phyloP scores from a whole-genome alignment of 1,140 invertebrate genomes.

The Drosophila rufa region DNA sequence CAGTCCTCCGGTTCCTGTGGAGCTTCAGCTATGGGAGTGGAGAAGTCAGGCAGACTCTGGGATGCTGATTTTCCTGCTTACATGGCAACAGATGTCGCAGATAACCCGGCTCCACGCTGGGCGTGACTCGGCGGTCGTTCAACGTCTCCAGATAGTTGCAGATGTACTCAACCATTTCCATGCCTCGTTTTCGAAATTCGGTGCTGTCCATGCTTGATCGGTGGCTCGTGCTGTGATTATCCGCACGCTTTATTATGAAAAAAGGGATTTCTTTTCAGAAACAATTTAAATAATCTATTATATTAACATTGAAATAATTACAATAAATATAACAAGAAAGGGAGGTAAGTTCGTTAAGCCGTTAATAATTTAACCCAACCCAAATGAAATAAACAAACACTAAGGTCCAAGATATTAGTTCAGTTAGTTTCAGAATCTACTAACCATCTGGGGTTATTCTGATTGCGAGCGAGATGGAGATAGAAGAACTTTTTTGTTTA shows the following conservation, averaged over 20 bases:
- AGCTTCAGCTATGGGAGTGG: slow-evolving; percentile 87
- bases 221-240: slow-evolving; percentile 14
- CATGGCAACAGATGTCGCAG: slow-evolving; percentile 92
- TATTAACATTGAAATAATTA: not conserved
- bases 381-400: no score
- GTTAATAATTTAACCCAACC: no score
- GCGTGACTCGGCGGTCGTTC: slow-evolving; percentile 92
- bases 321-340: not conserved
- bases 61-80: slow-evolving; percentile 43
- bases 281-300: not conserved
- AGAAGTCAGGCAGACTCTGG: not conserved
- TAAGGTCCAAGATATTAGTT: no score
- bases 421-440: no score
- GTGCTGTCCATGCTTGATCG: slow-evolving; percentile 91
- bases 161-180: slow-evolving; percentile 99
- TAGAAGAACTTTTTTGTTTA: no score
- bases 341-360: no score
- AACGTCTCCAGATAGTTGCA: slow-evolving; percentile 97
- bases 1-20: slow-evolving; percentile 95
- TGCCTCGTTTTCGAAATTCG: slow-evolving; percentile 95
- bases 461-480: no score
- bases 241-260: slow-evolving; percentile 12
- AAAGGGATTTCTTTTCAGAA: not conserved
- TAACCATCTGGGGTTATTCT: no score
- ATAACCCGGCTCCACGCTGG: slow-evolving; percentile 96